phyloP scores from a whole-genome alignment of 2,888 invertebrate genomes.

The Synergus laeviventris region DNA sequence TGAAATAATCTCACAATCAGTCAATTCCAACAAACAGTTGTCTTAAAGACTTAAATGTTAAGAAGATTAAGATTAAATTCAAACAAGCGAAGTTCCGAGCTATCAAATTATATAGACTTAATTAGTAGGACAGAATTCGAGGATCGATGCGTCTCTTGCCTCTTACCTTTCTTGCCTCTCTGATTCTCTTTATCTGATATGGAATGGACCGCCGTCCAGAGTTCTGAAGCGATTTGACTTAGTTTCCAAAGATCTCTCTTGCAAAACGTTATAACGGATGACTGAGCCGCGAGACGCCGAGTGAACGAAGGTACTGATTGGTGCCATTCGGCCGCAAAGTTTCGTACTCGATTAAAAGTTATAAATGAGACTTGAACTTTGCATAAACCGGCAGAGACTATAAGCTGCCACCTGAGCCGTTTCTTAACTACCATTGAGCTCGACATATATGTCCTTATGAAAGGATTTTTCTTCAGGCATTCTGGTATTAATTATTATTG shows the following conservation, averaged over 20 bases:
- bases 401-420: neutral
- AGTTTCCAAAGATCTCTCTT: conserved; percentile 53
- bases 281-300: conserved; percentile 50
- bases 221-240: conserved; percentile 48
- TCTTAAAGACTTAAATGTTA: neutral
- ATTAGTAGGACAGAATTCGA: conserved; percentile 1
- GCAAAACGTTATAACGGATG: conserved; percentile 57
- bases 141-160: neutral
- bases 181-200: neutral
- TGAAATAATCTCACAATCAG: neutral
- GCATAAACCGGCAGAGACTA: conserved; percentile 42
- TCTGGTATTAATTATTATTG: neutral
- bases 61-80: neutral
- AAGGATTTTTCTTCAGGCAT: neutral
- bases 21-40: neutral
- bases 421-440: neutral
- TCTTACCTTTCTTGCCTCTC: neutral
- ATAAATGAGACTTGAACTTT: conserved; percentile 66
- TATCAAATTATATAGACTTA: neutral
- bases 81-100: neutral
- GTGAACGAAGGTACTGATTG: conserved; percentile 59
- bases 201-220: neutral
- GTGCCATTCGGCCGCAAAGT: conserved; percentile 62
- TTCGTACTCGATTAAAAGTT: conserved; percentile 72
- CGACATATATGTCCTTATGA: neutral